Conservation (phyloP, 2,888 invertebrate genomes). For the Erebia ligea region DNA sequence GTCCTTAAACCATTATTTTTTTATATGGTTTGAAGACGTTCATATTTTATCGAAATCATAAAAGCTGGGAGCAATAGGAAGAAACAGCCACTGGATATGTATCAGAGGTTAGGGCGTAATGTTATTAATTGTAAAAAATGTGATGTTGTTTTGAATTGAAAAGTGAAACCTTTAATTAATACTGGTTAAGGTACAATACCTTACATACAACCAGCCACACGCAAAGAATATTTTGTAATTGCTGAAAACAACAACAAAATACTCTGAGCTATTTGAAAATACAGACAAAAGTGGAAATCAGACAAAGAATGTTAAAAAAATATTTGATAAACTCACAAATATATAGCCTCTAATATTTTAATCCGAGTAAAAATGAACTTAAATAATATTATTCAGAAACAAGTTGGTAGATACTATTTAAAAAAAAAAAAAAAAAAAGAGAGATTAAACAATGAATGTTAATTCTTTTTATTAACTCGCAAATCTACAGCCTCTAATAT, state of each 20-base stretch:
- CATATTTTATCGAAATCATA: constrained; percentile 1
- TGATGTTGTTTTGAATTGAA: constrained; percentile 72
- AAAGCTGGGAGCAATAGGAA: constrained; percentile 45
- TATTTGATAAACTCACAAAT: not conserved
- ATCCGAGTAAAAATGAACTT: not conserved
- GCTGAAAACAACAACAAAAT: constrained; percentile 86
- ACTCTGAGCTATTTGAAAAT: constrained; percentile 68
- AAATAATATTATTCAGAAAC: not conserved
- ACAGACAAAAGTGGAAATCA: constrained; percentile 8
- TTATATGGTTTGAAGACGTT: constrained; percentile 36
- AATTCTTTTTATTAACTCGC: not conserved
- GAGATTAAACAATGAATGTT: constrained; percentile 10
- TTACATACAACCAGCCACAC: constrained; percentile 93
- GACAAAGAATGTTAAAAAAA: constrained; percentile 10
- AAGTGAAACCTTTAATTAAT: constrained; percentile 70
- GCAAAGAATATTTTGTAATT: constrained; percentile 93
- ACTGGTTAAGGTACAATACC: constrained; percentile 85
- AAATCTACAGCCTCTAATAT: not conserved
- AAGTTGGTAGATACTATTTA: not conserved
- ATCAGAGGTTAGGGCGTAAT: constrained; percentile 57
- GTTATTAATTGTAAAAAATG: constrained; percentile 73
- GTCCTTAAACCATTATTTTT: constrained; percentile 39
- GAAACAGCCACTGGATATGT: constrained; percentile 54
- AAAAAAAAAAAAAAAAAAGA: too few species aligned
- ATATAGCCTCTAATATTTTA: not conserved